Percentiles rank a stretch among this genome's conserved stretches.
These are phyloP conservation scores for Aurelia aurita complex sp. Pacific DNA, from an alignment of 30 jellyfish, hydroid and myxozoan genomes.

Conservation along the genomic window DNA sequence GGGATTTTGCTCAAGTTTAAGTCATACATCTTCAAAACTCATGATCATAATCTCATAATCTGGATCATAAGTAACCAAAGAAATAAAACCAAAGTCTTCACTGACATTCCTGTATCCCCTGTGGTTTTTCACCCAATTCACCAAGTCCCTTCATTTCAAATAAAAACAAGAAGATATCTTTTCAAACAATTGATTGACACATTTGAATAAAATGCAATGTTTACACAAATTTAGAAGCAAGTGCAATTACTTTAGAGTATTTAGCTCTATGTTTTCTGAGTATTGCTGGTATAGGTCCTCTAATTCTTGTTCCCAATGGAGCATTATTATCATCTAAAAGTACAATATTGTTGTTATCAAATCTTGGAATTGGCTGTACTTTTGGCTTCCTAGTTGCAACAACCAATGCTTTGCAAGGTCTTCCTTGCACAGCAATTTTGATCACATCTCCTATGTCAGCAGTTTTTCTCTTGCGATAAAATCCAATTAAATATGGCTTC, in stretches of 20 bases:
- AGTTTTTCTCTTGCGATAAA: conserved; percentile 92
- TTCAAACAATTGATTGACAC: too few relatives aligned
- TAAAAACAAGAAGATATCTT: too few relatives aligned
- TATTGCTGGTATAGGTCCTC: conserved; percentile 90
- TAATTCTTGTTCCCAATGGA: conserved; percentile 92
- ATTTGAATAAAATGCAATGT: background rate
- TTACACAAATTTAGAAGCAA: conserved; percentile 82
- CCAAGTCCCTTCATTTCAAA: too few relatives aligned
- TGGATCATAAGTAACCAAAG: too few relatives aligned
- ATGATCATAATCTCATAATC: too few relatives aligned
- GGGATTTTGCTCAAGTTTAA: too few relatives aligned
- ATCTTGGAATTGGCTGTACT: conserved; percentile 84
- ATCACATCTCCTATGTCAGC: conserved; percentile 98
- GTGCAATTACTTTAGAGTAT: conserved; percentile 86
- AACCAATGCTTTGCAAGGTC: conserved; percentile 93
- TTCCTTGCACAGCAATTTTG: conserved; percentile 92
- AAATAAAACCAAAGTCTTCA: too few relatives aligned
- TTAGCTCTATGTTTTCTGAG: conserved; percentile 74
- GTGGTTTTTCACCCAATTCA: too few relatives aligned
- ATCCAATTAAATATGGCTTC: conserved; percentile 96
- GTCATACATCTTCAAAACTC: too few relatives aligned
- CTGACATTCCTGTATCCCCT: too few relatives aligned
- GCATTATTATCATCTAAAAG: conserved; percentile 89
- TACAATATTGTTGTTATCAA: conserved; percentile 90
- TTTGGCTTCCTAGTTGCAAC: conserved; percentile 96